Percentiles rank a stretch among this genome's conserved stretches.
Evolutionary conservation across 2,797 vertebrate genomes (phyloP).

Genomic region (Eremophila alpestris): DNA sequence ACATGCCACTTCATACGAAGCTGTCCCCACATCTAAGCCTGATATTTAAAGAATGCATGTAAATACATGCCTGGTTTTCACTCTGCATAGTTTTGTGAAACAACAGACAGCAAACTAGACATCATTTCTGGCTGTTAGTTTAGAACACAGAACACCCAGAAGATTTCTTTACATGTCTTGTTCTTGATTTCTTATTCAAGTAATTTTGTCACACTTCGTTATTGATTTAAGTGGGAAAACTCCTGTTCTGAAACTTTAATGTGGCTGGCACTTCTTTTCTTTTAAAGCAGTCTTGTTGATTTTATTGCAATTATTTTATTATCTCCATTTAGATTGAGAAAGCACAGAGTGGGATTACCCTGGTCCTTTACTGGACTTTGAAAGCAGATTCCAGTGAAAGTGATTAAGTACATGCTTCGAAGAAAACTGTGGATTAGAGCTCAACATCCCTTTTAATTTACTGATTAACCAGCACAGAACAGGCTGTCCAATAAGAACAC

Average conservation of each 20-base stretch:
- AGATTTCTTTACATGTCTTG: neutral
- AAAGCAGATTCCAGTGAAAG: constrained; percentile 20
- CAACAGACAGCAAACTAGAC: constrained; percentile 16
- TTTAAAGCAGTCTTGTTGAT: neutral
- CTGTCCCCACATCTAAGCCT: constrained; percentile 23
- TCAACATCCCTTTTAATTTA: neutral
- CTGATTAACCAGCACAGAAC: neutral
- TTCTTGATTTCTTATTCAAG: neutral
- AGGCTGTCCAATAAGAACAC: neutral
- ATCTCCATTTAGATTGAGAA: neutral
- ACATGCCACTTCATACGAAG: constrained; percentile 9
- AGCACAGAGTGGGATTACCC: neutral
- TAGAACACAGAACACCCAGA: neutral
- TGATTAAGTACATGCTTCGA: neutral
- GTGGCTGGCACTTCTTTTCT: neutral
- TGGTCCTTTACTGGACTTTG: neutral
- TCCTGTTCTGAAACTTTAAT: neutral
- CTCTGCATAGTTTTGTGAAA: constrained; percentile 23
- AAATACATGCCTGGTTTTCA: constrained; percentile 33
- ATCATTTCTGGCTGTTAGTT: neutral
- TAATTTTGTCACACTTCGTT: neutral
- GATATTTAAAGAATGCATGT: constrained; percentile 42
- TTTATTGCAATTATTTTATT: neutral
- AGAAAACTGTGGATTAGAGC: neutral
- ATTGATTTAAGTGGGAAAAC: neutral